A percentile compares a stretch with the other conserved stretches of the same genome.
Conservation (phyloP, 23 tunicate species). For the Halocynthia roretzi region DNA sequence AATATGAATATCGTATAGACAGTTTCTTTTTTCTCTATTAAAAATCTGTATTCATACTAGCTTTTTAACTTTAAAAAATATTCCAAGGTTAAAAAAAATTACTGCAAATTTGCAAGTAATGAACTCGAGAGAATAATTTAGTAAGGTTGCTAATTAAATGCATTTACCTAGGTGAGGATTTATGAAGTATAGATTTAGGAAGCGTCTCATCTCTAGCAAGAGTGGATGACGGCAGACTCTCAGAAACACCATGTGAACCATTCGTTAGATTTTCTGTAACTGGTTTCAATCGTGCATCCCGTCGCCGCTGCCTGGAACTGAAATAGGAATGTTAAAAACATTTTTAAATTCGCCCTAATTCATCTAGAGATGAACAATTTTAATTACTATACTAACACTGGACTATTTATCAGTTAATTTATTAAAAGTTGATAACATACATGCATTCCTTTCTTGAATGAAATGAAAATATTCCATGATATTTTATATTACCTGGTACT, state of each 20-base stretch:
- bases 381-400: background rate
- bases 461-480: background rate
- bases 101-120: too few species aligned
- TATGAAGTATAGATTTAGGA: conserved; percentile 17
- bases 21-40: too few species aligned
- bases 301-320: conserved; percentile 42
- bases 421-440: too few species aligned
- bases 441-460: background rate
- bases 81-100: too few species aligned
- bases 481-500: conserved; percentile 1
- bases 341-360: background rate
- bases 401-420: background rate
- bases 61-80: too few species aligned
- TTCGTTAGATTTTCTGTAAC: background rate
- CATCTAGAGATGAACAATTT: background rate
- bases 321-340: background rate
- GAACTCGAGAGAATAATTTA: too few species aligned
- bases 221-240: conserved; percentile 15
- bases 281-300: conserved; percentile 16
- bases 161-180: conserved; percentile 9
- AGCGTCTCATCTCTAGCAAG: background rate
- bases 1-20: background rate
- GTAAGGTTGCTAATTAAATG: too few species aligned
- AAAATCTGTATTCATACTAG: too few species aligned
- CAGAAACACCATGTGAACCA: background rate